A percentile compares a stretch with the other conserved stretches of the same genome.
phyloP scores from a whole-genome alignment of 2,113 vertebrate genomes.

The Rhinogobius similis region DNA sequence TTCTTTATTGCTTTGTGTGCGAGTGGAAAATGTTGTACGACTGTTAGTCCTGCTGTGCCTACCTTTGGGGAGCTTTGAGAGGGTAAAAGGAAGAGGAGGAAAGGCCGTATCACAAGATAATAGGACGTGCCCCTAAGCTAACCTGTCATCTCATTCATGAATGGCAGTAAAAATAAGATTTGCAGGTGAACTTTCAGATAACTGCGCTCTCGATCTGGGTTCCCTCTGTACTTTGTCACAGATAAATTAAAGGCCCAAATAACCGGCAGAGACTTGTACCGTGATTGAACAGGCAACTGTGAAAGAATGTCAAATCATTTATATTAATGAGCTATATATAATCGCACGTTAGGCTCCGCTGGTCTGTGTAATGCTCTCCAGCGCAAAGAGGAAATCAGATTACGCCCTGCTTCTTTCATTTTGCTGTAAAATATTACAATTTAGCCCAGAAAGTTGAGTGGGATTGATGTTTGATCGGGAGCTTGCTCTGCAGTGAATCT shows the following conservation, averaged over 20 bases:
- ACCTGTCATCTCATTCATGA: slow-evolving; percentile 59
- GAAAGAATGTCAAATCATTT: slow-evolving; percentile 60
- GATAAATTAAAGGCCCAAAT: slow-evolving; percentile 61
- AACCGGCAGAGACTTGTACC: slow-evolving; percentile 50
- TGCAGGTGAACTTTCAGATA: slow-evolving; percentile 63
- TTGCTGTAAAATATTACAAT: slow-evolving; percentile 24
- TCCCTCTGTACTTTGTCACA: slow-evolving; percentile 47
- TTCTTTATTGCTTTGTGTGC: slow-evolving; percentile 83
- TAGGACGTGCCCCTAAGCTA: slow-evolving; percentile 52
- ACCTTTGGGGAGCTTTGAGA: slow-evolving; percentile 65
- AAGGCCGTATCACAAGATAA: slow-evolving; percentile 68
- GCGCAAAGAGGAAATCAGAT: slow-evolving; percentile 45
- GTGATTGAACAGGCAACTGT: slow-evolving; percentile 49
- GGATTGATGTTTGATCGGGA: slow-evolving; percentile 35
- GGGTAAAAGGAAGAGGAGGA: slow-evolving; percentile 70
- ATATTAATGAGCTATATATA: slow-evolving; percentile 51
- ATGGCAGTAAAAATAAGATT: slow-evolving; percentile 72
- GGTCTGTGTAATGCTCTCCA: slow-evolving; percentile 31
- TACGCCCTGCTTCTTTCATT: slow-evolving; percentile 30
- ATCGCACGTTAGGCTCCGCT: slow-evolving; percentile 40
- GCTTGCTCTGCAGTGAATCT: slow-evolving; percentile 62
- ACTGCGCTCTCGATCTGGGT: slow-evolving; percentile 51
- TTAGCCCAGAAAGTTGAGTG: slow-evolving; percentile 13
- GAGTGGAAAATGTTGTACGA: slow-evolving; percentile 73
- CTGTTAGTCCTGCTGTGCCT: slow-evolving; percentile 70